A percentile compares a stretch with the other conserved stretches of the same genome.
Conservation (phyloP, 2,797 vertebrate species). For the Pitangus sulphuratus region DNA sequence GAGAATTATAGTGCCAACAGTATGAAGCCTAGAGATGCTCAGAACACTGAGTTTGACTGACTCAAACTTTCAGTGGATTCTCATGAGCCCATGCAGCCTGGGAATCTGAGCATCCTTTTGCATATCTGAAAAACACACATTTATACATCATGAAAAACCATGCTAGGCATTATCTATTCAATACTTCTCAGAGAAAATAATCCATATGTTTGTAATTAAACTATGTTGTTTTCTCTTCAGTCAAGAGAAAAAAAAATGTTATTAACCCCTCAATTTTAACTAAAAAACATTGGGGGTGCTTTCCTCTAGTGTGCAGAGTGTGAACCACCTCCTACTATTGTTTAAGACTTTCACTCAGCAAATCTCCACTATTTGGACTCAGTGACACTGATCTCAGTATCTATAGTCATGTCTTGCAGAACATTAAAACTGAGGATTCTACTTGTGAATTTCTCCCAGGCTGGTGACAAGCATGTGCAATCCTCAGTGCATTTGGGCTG, state of each 20-base stretch:
- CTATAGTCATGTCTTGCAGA: background rate
- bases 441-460: background rate
- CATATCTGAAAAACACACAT: background rate
- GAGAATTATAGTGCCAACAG: background rate
- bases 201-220: background rate
- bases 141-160: background rate
- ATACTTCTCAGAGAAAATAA: background rate
- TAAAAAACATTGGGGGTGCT: fast-evolving
- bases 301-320: fast-evolving
- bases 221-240: background rate
- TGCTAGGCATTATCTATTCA: background rate
- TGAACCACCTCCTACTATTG: background rate
- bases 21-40: background rate
- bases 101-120: background rate
- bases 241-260: background rate
- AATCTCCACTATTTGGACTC: background rate
- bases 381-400: background rate
- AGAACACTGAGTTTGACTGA: background rate
- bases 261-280: background rate
- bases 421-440: background rate
- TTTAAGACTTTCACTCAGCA: background rate
- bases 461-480: fast-evolving
- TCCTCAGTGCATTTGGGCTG: background rate
- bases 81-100: background rate
- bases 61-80: background rate